Evolutionary conservation across 2,888 invertebrate genomes (phyloP), one percentile per base, ranked within the genome.

Genomic region (Trisateles emortualis): DNA sequence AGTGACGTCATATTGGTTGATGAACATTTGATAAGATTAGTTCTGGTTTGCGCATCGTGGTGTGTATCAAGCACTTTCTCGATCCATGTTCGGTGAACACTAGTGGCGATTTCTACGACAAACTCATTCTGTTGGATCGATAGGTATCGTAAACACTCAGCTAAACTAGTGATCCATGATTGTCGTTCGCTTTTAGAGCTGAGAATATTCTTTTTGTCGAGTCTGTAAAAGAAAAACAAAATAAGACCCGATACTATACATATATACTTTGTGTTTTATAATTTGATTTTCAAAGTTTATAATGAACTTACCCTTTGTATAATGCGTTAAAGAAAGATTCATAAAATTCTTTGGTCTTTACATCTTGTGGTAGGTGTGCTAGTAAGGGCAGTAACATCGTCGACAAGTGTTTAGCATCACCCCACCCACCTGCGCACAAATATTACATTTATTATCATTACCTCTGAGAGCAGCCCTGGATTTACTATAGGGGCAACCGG

Each of bases 321-420:
- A 96, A 88, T 58, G 95, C 95, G 35, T 93, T 91, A 79, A 98
- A 96, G 77, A 97, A 96, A 41, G 93, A 91, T 8, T 84, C 80
- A 68, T 95, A 95, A 69, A 97, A 95, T 13, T 92, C 86, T 22
- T 86, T 84, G 17, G 91, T 87, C 41, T 92, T 82, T 47, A 93
- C 70, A 17, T 93, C 88, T 13, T 87, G 83, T 4, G 96, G 95
- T 67, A 97, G 87, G 70, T 95, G 93, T 2, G 96, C 96, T 41
- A 98, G 79, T 57, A 98, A 92, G 8, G 97, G 97, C 49, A 97
- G 87, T 50, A 98, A 83, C 83, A 96, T 95, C 14, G 96, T 96
- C 55, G 95, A 95, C 67, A 98, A 94, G 5, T 94, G 92, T 45
- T 93, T 87, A 6, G 97, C 97, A 84, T 96, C 96, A 19, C 96